phyloP scores from a whole-genome alignment of 2,797 vertebrate species.

The Oreochromis grahami region DNA sequence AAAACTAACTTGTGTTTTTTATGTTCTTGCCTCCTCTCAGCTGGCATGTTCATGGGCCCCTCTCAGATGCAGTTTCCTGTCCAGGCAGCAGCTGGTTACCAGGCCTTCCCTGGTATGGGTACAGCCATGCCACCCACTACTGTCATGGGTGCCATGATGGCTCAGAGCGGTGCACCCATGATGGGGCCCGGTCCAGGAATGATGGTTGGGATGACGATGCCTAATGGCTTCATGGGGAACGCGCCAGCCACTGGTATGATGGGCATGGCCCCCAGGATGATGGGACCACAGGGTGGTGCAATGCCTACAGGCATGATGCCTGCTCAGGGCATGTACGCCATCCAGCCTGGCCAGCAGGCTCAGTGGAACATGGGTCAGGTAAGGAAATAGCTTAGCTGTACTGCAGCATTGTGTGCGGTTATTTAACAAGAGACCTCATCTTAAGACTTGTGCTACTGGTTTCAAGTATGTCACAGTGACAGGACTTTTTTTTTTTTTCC shows the following conservation, averaged over 20 bases:
- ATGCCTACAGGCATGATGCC: slow-evolving; percentile 83
- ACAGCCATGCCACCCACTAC: slow-evolving; percentile 83
- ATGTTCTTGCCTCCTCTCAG: slow-evolving; percentile 8
- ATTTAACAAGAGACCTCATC: background rate
- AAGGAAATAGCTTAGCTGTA: background rate
- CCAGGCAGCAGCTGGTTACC: slow-evolving; percentile 83
- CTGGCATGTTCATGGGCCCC: slow-evolving; percentile 90
- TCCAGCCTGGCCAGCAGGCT: slow-evolving; percentile 85
- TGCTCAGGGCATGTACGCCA: slow-evolving; percentile 85
- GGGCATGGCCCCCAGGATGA: slow-evolving; percentile 86
- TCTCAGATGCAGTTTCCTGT: slow-evolving; percentile 88
- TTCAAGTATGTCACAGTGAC: background rate
- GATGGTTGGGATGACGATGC: slow-evolving; percentile 91
- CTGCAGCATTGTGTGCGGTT: background rate
- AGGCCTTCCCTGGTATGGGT: slow-evolving; percentile 87
- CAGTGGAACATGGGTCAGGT: slow-evolving; percentile 93
- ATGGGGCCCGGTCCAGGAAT: slow-evolving; percentile 86
- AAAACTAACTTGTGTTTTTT: background rate
- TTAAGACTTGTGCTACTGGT: background rate
- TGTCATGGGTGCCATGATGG: slow-evolving; percentile 89
- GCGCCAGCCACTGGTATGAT: slow-evolving; percentile 82
- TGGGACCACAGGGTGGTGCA: slow-evolving; percentile 80
- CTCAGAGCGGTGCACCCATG: slow-evolving; percentile 81
- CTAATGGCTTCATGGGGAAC: slow-evolving; percentile 89
- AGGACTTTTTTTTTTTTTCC: background rate